Evolutionary conservation across 2,797 vertebrate species (phyloP), one percentile per base, ranked within the genome.

Genomic region (Australoheros facetus): DNA sequence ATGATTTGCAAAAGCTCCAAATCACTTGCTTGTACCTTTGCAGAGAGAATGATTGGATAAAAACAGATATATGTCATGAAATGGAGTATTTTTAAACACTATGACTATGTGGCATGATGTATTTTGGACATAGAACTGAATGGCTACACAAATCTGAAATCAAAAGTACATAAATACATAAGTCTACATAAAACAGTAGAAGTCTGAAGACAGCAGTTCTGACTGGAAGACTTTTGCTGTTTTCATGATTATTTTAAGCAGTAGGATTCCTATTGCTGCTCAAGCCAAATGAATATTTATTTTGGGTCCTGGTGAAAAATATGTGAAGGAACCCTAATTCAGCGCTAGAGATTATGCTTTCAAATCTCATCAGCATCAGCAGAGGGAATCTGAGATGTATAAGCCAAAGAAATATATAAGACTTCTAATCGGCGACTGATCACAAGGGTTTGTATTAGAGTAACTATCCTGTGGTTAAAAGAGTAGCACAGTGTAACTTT

Each of bases 161-260:
- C 39, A 92, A 92, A 93, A 93, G 83, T 73, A 94, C 92, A 93
- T 84, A 73, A 64, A 93, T 84, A 89, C 79, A 71, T 70, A 84
- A 91, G 82, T 87, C 82, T 89, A 91, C 90, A 92, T 84, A 62
- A 86, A 90, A 91, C 87, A 89, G 54, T 64, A 66, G 76, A 48
- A 19, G 64, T 83, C 42, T 62, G 79, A 30, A 62, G 62, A 78
- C 54, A 74, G 53, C 28, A 53, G 59, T 16, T 82, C 37, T 78
- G 12, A 81, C 23, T 54, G 19, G 66, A 73, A 54, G 70, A 51
- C 21, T 66, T 70, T 72, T 77, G 45, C 45, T 56, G 13, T 28
- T 66, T 73, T 34, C 2, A 16, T 57, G 56, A 13, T 19, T 37
- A 73, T 48, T 77, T 51, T 53, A 17, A 37, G 21, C 3, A 60